Conservation (phyloP, 2,797 vertebrate species). For the Falco columbarius region DNA sequence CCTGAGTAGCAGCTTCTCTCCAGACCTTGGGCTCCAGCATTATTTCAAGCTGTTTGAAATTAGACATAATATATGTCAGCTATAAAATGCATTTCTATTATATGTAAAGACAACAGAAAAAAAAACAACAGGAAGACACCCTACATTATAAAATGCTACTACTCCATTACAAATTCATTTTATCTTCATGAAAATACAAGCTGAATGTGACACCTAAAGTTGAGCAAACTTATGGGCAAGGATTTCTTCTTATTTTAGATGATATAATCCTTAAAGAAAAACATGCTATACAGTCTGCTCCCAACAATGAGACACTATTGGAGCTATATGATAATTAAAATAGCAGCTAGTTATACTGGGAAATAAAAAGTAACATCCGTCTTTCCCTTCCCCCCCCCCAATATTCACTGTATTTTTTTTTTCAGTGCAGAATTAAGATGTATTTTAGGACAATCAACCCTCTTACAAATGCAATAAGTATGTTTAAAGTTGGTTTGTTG, state of each 20-base stretch:
- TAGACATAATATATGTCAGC: conserved; percentile 73
- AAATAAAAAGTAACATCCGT: background rate
- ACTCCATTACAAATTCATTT: background rate
- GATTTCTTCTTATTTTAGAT: background rate
- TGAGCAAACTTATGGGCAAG: background rate
- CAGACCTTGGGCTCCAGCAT: conserved; percentile 97
- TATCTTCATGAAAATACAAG: background rate
- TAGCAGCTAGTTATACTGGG: background rate
- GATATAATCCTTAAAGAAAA: background rate
- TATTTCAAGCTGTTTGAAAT: conserved; percentile 90
- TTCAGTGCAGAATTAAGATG: background rate
- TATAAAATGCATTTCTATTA: conserved; percentile 64
- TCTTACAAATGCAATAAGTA: background rate
- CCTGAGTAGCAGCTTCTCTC: conserved; percentile 97
- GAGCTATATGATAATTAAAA: background rate
- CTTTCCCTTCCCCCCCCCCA: background rate
- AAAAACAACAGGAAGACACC: conserved; percentile 14
- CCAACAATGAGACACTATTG: background rate
- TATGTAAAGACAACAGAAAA: conserved; percentile 37
- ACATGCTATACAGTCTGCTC: background rate
- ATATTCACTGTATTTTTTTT: background rate
- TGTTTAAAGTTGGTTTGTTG: background rate
- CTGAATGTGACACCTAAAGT: background rate
- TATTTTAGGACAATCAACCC: background rate
- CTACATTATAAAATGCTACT: background rate